Percentiles rank a stretch among this genome's conserved stretches.
These are phyloP conservation scores for Nettapus auritus DNA, from an alignment of 2,113 vertebrate species.

Conservation along the genomic window DNA sequence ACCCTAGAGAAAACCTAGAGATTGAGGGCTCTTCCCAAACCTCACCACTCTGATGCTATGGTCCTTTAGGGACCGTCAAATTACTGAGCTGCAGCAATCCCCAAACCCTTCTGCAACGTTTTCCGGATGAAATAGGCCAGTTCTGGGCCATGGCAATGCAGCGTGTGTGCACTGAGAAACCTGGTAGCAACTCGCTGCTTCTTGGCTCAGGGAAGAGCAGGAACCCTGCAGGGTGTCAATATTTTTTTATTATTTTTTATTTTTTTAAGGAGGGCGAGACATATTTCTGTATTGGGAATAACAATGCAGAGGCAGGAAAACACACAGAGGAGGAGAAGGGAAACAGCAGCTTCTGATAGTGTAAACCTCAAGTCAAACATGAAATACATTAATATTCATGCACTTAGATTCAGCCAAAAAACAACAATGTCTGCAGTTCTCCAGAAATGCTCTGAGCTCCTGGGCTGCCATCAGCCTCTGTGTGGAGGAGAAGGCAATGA, in stretches of 20 bases:
- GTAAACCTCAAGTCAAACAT: background rate
- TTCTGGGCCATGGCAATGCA: accelerated
- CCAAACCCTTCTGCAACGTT: accelerated
- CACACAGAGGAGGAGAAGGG: background rate
- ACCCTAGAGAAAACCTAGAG: background rate
- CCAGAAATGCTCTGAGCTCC: background rate
- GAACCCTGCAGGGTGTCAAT: background rate
- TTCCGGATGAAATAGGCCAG: background rate
- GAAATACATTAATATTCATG: background rate
- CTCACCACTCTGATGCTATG: accelerated
- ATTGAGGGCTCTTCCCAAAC: background rate
- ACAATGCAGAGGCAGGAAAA: background rate
- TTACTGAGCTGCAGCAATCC: background rate
- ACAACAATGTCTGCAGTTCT: background rate
- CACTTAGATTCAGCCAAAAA: background rate
- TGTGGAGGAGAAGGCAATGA: background rate
- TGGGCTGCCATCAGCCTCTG: background rate
- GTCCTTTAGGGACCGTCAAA: background rate
- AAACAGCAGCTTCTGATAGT: background rate
- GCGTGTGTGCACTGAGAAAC: accelerated
- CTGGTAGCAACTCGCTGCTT: background rate
- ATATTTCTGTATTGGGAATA: background rate
- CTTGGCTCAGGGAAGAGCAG: background rate
- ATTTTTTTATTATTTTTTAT: background rate
- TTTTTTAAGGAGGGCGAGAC: background rate